Evolutionary conservation across 2,888 invertebrate genomes (phyloP).

Genomic region (Epicampocera succincta): DNA sequence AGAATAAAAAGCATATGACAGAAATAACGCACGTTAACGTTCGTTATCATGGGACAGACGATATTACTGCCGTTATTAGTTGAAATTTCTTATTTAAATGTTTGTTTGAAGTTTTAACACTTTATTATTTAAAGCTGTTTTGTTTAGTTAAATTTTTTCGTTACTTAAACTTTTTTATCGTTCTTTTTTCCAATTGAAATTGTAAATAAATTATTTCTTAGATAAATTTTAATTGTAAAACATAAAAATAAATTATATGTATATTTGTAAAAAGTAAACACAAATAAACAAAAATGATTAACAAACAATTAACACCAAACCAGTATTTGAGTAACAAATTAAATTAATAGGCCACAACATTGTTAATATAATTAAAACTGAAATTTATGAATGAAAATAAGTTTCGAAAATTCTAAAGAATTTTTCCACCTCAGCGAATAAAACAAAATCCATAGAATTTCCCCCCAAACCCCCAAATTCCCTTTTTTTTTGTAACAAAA

Average conservation of each 20-base stretch:
- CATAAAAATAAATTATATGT: constrained; percentile 3
- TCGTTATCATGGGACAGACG: no score
- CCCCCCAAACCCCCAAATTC: no score
- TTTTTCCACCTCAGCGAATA: constrained; percentile 69
- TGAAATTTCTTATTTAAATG: no score
- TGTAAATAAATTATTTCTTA: constrained; percentile 38
- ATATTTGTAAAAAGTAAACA: constrained; percentile 23
- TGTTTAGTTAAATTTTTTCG: neutral
- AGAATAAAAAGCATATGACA: no score
- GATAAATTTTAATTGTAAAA: constrained; percentile 56
- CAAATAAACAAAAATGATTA: constrained; percentile 10
- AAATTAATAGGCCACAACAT: constrained; percentile 24
- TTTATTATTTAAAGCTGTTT: constrained; percentile 7
- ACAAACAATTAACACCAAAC: constrained; percentile 63
- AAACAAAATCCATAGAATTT: constrained; percentile 52
- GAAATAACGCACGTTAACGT: no score
- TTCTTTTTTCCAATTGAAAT: constrained; percentile 11
- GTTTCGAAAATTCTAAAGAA: constrained; percentile 58
- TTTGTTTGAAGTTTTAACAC: no score
- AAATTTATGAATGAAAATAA: constrained; percentile 12
- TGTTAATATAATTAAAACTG: constrained; percentile 38
- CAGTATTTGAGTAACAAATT: constrained; percentile 61
- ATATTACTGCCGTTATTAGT: constrained; percentile 53
- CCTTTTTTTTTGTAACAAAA: constrained; percentile 37
- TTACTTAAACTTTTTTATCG: neutral